Conservation (phyloP, 2,888 invertebrate genomes). For the Lingula anatina region DNA sequence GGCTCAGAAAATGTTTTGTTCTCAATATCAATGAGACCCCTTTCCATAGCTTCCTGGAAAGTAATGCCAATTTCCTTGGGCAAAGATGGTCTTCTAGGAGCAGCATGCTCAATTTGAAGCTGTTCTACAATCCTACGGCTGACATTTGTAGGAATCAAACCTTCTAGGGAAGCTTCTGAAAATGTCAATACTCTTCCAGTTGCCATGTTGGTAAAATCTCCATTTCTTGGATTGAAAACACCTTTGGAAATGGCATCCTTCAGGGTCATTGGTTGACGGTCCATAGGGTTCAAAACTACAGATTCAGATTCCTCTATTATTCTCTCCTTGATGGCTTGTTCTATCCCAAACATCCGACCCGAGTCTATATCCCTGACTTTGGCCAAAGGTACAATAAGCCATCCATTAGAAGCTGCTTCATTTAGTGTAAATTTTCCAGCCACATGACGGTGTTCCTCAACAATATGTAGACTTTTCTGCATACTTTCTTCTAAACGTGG, state of each 20-base stretch:
- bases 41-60: slow-evolving; percentile 61
- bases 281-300: slow-evolving; percentile 57
- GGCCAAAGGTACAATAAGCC: not conserved
- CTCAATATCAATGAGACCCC: slow-evolving; percentile 61
- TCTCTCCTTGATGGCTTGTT: slow-evolving; percentile 56
- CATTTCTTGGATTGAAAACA: slow-evolving; percentile 78
- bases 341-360: slow-evolving; percentile 53
- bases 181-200: slow-evolving; percentile 68
- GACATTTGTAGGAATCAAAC: slow-evolving; percentile 43
- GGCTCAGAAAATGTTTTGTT: slow-evolving; percentile 64
- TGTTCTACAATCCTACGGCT: too few species aligned
- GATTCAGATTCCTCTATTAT: slow-evolving; percentile 28
- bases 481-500: too few species aligned
- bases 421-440: too few species aligned
- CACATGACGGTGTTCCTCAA: too few species aligned
- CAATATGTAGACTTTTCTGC: too few species aligned
- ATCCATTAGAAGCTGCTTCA: not conserved
- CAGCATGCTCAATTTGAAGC: too few species aligned
- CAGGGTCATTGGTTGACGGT: slow-evolving; percentile 69
- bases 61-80: slow-evolving; percentile 64
- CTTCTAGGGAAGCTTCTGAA: slow-evolving; percentile 66
- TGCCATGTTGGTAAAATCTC: slow-evolving; percentile 61
- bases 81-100: too few species aligned
- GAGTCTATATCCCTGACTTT: slow-evolving; percentile 26
- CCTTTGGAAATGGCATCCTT: slow-evolving; percentile 87